Evolutionary conservation across 2,113 vertebrate species (phyloP).

Genomic region (Stegostoma tigrinum): DNA sequence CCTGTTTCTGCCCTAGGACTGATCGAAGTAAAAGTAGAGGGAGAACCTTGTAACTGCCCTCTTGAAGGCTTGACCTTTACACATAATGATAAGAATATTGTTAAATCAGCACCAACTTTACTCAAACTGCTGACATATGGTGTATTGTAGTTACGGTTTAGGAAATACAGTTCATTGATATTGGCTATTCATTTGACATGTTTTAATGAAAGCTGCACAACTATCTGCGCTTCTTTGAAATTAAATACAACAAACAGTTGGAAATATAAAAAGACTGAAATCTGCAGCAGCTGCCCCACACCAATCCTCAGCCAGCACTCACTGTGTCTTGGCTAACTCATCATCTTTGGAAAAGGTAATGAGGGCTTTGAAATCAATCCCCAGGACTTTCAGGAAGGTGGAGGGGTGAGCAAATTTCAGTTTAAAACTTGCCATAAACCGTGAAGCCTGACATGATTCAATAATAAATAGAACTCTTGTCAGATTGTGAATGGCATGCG

Average conservation of each 20-base stretch:
- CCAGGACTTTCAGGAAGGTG: not conserved
- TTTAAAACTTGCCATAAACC: not conserved
- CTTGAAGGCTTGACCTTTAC: not conserved
- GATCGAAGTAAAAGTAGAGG: too few relatives aligned
- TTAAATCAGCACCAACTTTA: not conserved
- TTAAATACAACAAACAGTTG: not conserved
- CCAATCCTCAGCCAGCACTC: not conserved
- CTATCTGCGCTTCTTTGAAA: not conserved
- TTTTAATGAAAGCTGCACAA: not conserved
- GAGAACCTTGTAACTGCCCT: too few relatives aligned
- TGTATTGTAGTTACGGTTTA: not conserved
- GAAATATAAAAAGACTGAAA: not conserved
- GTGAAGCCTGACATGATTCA: not conserved
- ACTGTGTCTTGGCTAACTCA: not conserved
- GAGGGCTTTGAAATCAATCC: not conserved
- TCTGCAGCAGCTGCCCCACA: not conserved
- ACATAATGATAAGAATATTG: not conserved
- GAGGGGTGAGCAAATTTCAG: not conserved
- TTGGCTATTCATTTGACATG: not conserved
- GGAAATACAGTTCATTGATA: not conserved
- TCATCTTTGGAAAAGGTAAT: not conserved
- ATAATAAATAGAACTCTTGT: not conserved
- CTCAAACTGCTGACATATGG: not conserved
- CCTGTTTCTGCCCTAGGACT: too few relatives aligned
- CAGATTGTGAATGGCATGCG: not conserved